These are phyloP conservation scores for Pristionchus maxplancki DNA, from an alignment of 2,888 invertebrate genomes.

Conservation along the genomic window DNA sequence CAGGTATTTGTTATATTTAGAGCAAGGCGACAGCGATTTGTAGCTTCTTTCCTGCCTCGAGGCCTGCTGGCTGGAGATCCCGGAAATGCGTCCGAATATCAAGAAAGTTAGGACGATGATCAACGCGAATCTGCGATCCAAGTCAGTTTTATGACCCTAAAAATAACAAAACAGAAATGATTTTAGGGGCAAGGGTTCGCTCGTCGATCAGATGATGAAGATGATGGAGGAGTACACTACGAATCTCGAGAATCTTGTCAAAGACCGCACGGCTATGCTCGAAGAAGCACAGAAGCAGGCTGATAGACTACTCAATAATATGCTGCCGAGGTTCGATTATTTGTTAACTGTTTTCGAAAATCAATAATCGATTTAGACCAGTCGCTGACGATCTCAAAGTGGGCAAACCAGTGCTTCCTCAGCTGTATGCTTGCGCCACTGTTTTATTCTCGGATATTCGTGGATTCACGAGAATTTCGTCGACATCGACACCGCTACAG, in stretches of 20 bases:
- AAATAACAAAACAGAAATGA: background rate
- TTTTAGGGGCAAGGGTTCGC: slow-evolving; percentile 71
- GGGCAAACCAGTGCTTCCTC: slow-evolving; percentile 75
- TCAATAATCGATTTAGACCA: slow-evolving; percentile 61
- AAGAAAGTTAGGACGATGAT: slow-evolving; percentile 75
- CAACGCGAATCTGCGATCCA: slow-evolving; percentile 72
- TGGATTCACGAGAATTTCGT: slow-evolving; percentile 76
- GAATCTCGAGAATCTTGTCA: slow-evolving; percentile 70
- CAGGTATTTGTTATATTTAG: slow-evolving; percentile 54
- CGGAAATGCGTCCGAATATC: slow-evolving; percentile 73
- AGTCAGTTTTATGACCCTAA: slow-evolving; percentile 57
- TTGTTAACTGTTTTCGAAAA: background rate
- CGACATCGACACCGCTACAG: slow-evolving; percentile 76
- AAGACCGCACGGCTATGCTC: slow-evolving; percentile 73
- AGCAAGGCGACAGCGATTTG: background rate
- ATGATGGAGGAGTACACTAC: slow-evolving; percentile 76
- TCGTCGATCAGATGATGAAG: slow-evolving; percentile 77
- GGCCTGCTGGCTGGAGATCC: slow-evolving; percentile 77
- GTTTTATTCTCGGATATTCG: slow-evolving; percentile 76
- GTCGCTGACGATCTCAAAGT: slow-evolving; percentile 76
- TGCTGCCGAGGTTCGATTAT: slow-evolving; percentile 70
- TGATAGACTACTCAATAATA: slow-evolving; percentile 75
- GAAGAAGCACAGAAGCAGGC: slow-evolving; percentile 77
- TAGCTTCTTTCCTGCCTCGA: slow-evolving; percentile 74
- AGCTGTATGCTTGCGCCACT: slow-evolving; percentile 74